Evolutionary conservation across 2,888 invertebrate genomes (phyloP).

Genomic region (Harpalus rufipes): DNA sequence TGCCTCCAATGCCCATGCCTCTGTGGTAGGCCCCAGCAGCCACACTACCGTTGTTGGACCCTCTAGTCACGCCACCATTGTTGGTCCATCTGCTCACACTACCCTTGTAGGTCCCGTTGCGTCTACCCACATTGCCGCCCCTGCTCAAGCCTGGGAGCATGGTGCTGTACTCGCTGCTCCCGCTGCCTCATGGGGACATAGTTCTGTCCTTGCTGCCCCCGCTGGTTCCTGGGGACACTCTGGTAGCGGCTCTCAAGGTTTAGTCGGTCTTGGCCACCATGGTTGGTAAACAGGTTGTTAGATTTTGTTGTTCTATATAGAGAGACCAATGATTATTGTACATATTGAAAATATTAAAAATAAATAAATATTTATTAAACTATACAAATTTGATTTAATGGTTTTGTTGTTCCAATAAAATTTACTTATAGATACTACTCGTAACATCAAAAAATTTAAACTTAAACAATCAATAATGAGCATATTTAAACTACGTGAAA

Average conservation of each 20-base stretch:
- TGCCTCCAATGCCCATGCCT: background rate
- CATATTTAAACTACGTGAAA: too few species aligned
- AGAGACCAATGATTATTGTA: background rate
- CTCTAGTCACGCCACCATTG: conserved; percentile 11
- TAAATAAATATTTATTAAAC: conserved; percentile 16
- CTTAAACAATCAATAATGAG: too few species aligned
- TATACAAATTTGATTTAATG: background rate
- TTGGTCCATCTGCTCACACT: conserved; percentile 15
- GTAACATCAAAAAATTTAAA: too few species aligned
- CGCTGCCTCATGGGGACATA: background rate
- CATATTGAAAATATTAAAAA: background rate
- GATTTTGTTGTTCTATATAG: background rate
- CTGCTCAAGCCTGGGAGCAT: background rate
- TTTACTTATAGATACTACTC: too few species aligned
- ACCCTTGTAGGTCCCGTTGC: conserved; percentile 11
- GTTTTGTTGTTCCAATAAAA: background rate
- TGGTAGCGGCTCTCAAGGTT: conserved; percentile 4
- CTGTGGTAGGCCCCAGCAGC: background rate
- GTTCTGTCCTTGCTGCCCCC: background rate
- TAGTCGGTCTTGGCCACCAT: conserved; percentile 31
- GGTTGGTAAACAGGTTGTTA: conserved; percentile 23
- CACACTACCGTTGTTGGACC: conserved; percentile 16
- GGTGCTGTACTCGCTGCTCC: background rate
- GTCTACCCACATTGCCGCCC: background rate
- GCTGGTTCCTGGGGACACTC: conserved; percentile 22